phyloP scores from a whole-genome alignment of 2,113 vertebrate genomes.

The Centropus bengalensis region DNA sequence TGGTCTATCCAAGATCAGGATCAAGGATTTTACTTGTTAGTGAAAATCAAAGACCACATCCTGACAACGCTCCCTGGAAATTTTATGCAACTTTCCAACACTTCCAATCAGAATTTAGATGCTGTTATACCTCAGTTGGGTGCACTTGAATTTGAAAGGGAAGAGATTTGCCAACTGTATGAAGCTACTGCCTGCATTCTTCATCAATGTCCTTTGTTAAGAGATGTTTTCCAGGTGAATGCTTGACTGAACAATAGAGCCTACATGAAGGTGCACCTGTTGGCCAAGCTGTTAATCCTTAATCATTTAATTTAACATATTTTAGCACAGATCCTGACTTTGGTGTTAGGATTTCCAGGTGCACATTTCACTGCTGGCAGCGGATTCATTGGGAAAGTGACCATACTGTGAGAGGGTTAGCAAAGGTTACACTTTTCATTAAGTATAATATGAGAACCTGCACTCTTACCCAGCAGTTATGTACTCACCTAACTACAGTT shows the following conservation, averaged over 20 bases:
- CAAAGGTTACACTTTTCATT: neutral
- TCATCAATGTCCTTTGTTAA: neutral
- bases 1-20: neutral
- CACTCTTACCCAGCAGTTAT: neutral
- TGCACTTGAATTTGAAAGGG: neutral
- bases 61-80: neutral
- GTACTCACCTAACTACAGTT: neutral
- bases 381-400: neutral
- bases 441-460: neutral
- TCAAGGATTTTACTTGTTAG: neutral
- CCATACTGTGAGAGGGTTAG: neutral
- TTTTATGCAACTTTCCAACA: neutral
- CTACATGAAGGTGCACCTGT: neutral
- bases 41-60: neutral
- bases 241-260: neutral
- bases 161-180: neutral
- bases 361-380: constrained; percentile 6
- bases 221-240: neutral
- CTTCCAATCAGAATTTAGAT: neutral
- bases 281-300: neutral
- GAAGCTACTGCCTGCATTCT: neutral
- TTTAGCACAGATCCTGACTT: neutral
- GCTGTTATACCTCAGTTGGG: neutral
- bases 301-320: constrained; percentile 4
- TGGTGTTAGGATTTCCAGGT: neutral